These are phyloP conservation scores for Druon quercuslanigerum DNA, from an alignment of 1,140 invertebrate species.

Conservation along the genomic window DNA sequence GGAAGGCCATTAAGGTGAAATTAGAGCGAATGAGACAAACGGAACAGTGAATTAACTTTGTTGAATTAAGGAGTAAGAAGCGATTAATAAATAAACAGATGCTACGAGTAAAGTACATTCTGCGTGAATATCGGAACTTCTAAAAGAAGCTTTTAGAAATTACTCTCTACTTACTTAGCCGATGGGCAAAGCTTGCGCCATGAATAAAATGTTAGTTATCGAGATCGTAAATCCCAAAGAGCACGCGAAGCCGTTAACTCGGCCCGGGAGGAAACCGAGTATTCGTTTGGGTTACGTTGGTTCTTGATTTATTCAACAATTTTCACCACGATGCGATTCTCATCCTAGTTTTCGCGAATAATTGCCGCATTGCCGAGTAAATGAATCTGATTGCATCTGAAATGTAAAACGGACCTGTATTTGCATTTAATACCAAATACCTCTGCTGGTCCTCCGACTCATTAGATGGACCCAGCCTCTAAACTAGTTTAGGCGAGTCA, in stretches of 20 bases:
- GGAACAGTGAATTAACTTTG: neutral
- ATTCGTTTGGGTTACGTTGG: neutral
- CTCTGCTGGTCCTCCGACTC: no score
- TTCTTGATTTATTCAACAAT: neutral
- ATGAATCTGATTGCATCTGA: neutral
- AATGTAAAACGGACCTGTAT: no score
- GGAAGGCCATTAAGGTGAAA: no score
- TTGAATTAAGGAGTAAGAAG: neutral
- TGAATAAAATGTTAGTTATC: conserved; percentile 16
- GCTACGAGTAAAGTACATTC: neutral
- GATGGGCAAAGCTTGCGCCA: neutral
- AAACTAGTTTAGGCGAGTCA: no score
- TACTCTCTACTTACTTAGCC: conserved; percentile 9
- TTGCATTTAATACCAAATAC: no score
- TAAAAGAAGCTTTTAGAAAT: neutral
- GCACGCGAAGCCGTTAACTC: conserved; percentile 10
- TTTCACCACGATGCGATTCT: neutral
- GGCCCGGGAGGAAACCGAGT: neutral
- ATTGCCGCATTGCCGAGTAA: neutral
- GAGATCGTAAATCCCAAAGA: conserved; percentile 21
- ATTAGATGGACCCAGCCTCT: no score
- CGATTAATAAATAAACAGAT: neutral
- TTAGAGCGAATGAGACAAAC: no score
- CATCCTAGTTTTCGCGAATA: neutral
- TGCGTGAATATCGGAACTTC: neutral